Percentiles rank a stretch among this genome's conserved stretches.
Conservation (phyloP, 2,797 vertebrate species). For the Streptopelia turtur region DNA sequence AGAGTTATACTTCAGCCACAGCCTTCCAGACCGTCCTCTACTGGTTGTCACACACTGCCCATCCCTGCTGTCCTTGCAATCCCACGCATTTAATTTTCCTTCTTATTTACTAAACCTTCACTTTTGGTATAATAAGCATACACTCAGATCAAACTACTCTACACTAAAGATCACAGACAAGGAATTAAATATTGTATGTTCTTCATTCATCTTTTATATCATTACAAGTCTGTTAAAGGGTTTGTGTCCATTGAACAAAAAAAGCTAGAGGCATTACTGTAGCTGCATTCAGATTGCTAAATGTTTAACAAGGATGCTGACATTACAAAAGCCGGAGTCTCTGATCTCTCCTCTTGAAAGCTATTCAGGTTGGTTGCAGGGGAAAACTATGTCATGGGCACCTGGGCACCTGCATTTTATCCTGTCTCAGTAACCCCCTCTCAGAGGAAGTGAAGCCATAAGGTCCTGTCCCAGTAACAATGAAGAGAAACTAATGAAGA, state of each 20-base stretch:
- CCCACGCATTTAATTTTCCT: background rate
- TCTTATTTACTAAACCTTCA: slow-evolving; percentile 41
- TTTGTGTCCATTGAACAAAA: slow-evolving; percentile 53
- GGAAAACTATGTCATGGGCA: slow-evolving; percentile 68
- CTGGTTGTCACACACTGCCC: background rate
- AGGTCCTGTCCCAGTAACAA: slow-evolving; percentile 77
- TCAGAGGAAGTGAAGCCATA: slow-evolving; percentile 76
- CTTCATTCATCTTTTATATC: slow-evolving; percentile 65
- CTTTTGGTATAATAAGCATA: slow-evolving; percentile 37
- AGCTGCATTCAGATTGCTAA: slow-evolving; percentile 50
- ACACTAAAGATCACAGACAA: slow-evolving; percentile 51
- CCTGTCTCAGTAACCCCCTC: slow-evolving; percentile 55
- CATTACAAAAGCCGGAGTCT: slow-evolving; percentile 53
- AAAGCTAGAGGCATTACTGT: slow-evolving; percentile 44
- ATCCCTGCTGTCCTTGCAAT: background rate
- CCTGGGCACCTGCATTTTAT: slow-evolving; percentile 72
- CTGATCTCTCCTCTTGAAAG: slow-evolving; percentile 64
- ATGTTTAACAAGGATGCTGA: slow-evolving; percentile 48
- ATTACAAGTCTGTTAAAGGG: slow-evolving; percentile 57
- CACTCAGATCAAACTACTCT: slow-evolving; percentile 38
- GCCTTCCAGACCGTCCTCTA: background rate
- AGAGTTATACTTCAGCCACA: background rate
- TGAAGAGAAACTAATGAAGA: slow-evolving; percentile 76
- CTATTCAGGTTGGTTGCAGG: slow-evolving; percentile 44
- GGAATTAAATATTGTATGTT: slow-evolving; percentile 73